Percentiles rank a stretch among this genome's conserved stretches.
Evolutionary conservation across 2,113 vertebrate genomes (phyloP).

Genomic region (Phyllostomus hastatus): DNA sequence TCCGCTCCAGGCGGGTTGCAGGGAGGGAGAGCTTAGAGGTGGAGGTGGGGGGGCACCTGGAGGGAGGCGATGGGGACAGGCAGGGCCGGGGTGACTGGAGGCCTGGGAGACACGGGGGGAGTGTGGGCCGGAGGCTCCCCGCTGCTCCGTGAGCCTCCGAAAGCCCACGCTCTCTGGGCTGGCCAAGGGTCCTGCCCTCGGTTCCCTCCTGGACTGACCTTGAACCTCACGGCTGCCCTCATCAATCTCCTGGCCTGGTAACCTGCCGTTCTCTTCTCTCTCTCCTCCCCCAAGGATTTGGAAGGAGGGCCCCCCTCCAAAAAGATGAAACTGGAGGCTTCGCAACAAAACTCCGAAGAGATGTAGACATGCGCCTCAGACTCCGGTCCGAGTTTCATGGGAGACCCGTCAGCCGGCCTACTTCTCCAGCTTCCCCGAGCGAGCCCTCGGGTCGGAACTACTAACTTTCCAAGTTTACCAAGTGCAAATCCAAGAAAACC

Average conservation of each 20-base stretch:
- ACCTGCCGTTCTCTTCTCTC: constrained; percentile 43
- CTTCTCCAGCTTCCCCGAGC: constrained; percentile 78
- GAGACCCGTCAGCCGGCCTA: constrained; percentile 82
- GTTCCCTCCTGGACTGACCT: not conserved
- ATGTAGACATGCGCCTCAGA: constrained; percentile 84
- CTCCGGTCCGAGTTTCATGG: constrained; percentile 77
- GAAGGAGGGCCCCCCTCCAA: constrained; percentile 93
- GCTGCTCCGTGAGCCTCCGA: fast-evolving
- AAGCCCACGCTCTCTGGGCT: fast-evolving
- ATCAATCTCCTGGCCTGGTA: not conserved
- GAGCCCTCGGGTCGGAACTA: constrained; percentile 81
- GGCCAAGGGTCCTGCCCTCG: fast-evolving
- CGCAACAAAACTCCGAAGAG: constrained; percentile 91
- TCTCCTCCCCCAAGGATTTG: constrained; percentile 83
- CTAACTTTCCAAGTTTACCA: constrained; percentile 84
- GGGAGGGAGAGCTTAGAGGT: not conserved
- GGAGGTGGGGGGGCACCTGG: not conserved
- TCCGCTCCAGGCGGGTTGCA: too few species aligned
- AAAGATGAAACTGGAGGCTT: constrained; percentile 95
- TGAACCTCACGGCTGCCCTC: fast-evolving
- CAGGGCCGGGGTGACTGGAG: not conserved
- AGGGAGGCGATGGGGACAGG: not conserved
- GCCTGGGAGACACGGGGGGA: not conserved
- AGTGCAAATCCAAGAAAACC: constrained; percentile 85
- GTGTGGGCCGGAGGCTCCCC: not conserved